Evolutionary conservation across 2,888 invertebrate genomes (phyloP).

Genomic region (Limnephilus marmoratus): DNA sequence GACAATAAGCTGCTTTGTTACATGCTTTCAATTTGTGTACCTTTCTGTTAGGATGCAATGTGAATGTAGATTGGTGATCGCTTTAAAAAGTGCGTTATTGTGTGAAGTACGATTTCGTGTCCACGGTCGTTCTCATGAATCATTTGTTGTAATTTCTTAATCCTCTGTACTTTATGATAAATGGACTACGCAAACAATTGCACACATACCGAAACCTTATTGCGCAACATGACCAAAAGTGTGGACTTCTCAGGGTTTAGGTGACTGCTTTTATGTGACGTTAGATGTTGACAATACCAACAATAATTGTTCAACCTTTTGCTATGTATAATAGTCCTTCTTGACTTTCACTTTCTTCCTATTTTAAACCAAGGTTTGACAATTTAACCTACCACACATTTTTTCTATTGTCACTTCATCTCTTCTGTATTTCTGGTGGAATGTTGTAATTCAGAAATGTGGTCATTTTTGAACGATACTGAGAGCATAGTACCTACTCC

Average conservation of each 20-base stretch:
- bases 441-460: too few relatives aligned
- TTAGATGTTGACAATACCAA: background rate
- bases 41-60: background rate
- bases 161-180: background rate
- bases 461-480: too few relatives aligned
- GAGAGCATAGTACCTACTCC: too few relatives aligned
- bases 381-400: too few relatives aligned
- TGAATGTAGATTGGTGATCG: background rate
- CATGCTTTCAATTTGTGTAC: background rate
- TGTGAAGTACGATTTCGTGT: background rate
- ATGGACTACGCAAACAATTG: background rate
- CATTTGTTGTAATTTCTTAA: background rate
- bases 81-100: background rate
- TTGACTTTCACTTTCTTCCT: too few relatives aligned
- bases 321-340: too few relatives aligned
- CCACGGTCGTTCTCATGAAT: background rate
- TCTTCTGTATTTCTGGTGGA: too few relatives aligned
- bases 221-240: background rate
- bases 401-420: too few relatives aligned
- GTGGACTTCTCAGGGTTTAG: background rate
- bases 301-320: too few relatives aligned
- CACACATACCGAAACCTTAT: background rate
- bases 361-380: too few relatives aligned
- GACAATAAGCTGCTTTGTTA: background rate
- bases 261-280: background rate